phyloP scores from a whole-genome alignment of 2,113 vertebrate species.

The Clarias magur region DNA sequence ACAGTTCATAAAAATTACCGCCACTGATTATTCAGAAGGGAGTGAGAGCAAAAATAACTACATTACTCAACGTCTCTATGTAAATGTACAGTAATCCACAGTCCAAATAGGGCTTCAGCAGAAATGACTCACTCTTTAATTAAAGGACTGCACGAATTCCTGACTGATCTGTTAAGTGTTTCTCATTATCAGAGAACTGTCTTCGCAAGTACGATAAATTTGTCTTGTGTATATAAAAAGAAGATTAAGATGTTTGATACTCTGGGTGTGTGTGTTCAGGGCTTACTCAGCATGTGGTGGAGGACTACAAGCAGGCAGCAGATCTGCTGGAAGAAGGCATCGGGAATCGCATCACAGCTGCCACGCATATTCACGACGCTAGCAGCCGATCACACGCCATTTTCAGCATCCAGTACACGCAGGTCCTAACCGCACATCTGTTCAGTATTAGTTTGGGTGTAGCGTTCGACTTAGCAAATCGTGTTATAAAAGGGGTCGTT shows the following conservation, averaged over 20 bases:
- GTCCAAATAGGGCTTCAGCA: not conserved
- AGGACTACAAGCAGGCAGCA: slow-evolving; percentile 88
- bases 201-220: not conserved
- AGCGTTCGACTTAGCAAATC: not conserved
- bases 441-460: not conserved
- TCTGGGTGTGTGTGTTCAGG: slow-evolving; percentile 67
- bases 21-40: not conserved
- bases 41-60: not conserved
- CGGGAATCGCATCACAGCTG: slow-evolving; percentile 95
- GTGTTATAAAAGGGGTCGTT: not conserved
- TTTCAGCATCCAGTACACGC: slow-evolving; percentile 94
- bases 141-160: not conserved
- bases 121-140: not conserved
- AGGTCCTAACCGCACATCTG: slow-evolving; percentile 74
- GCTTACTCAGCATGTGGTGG: slow-evolving; percentile 90
- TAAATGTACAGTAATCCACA: not conserved
- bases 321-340: slow-evolving; percentile 91
- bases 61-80: not conserved
- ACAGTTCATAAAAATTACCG: not conserved
- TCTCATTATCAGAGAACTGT: not conserved
- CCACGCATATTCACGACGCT: slow-evolving; percentile 91
- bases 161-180: not conserved
- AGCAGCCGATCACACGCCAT: slow-evolving; percentile 98
- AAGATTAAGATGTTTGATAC: not conserved
- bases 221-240: not conserved